A percentile compares a stretch with the other conserved stretches of the same genome.
phyloP scores from a whole-genome alignment of 2,888 invertebrate genomes.

The Tipula lateralis region DNA sequence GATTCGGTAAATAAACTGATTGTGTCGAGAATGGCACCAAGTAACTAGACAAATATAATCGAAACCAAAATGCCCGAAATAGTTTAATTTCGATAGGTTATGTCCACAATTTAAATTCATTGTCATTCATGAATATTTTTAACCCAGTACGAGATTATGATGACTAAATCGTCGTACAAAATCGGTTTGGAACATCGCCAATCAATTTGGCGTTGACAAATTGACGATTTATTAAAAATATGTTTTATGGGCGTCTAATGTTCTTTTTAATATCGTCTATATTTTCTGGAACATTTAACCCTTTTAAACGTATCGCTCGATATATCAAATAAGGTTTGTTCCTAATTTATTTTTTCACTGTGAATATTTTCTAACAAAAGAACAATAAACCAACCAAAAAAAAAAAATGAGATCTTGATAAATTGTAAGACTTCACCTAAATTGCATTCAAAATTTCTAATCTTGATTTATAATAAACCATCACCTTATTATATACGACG shows the following conservation, averaged over 20 bases:
- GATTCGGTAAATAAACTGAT: too few species aligned
- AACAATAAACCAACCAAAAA: slow-evolving; percentile 3
- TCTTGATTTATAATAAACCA: not conserved
- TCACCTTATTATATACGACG: not conserved
- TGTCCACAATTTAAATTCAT: too few species aligned
- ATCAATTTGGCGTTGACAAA: not conserved
- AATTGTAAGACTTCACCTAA: not conserved
- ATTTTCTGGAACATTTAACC: slow-evolving; percentile 1
- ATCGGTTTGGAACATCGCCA: not conserved
- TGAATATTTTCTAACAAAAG: not conserved
- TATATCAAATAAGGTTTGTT: not conserved
- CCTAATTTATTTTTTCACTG: not conserved
- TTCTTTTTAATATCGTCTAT: not conserved
- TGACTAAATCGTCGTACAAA: not conserved
- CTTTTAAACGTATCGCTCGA: not conserved
- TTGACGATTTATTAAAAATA: not conserved
- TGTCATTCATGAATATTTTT: not conserved
- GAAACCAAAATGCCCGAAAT: too few species aligned
- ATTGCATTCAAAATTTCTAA: not conserved
- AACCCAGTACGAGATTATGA: not conserved
- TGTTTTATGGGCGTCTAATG: not conserved
- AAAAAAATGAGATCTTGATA: not conserved
- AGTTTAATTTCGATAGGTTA: too few species aligned
- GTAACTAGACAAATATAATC: too few species aligned
- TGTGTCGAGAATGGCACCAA: too few species aligned